Evolutionary conservation across 2,113 vertebrate species (phyloP).

Genomic region (Pelusios castaneus): DNA sequence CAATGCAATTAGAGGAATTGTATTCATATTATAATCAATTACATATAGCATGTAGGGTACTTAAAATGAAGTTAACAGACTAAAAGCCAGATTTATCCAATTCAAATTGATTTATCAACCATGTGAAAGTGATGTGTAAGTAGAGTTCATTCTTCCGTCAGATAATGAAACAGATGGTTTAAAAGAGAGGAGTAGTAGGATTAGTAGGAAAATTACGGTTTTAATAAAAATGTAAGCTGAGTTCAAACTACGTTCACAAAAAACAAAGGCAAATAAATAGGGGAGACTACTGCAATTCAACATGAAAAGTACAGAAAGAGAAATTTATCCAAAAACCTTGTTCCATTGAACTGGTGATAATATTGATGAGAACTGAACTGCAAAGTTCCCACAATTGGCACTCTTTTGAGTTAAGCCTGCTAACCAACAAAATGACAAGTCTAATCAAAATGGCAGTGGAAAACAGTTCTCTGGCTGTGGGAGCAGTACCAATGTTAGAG

Average conservation of each 20-base stretch:
- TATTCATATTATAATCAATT: constrained; percentile 19
- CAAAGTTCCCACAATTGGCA: neutral
- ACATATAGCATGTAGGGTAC: neutral
- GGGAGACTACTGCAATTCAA: neutral
- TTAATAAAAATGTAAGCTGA: constrained; percentile 3
- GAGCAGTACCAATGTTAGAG: neutral
- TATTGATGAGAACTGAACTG: neutral
- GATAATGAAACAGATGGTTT: constrained; percentile 20
- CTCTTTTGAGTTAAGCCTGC: neutral
- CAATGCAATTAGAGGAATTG: neutral
- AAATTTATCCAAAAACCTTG: neutral
- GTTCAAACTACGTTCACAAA: constrained; percentile 15
- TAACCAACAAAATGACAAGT: neutral
- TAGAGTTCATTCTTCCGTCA: constrained; percentile 9
- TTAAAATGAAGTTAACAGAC: neutral
- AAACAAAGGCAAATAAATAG: neutral
- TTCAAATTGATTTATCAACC: neutral
- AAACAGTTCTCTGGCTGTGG: neutral
- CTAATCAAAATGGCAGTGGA: neutral
- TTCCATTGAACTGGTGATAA: neutral
- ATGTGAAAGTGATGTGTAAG: neutral
- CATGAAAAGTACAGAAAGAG: neutral
- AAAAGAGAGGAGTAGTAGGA: neutral
- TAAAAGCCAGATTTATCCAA: neutral
- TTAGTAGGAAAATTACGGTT: constrained; percentile 28